Evolutionary conservation across 2,797 vertebrate species (phyloP), one percentile per base, ranked within the genome.

Genomic region (Arremon brunneinucha): DNA sequence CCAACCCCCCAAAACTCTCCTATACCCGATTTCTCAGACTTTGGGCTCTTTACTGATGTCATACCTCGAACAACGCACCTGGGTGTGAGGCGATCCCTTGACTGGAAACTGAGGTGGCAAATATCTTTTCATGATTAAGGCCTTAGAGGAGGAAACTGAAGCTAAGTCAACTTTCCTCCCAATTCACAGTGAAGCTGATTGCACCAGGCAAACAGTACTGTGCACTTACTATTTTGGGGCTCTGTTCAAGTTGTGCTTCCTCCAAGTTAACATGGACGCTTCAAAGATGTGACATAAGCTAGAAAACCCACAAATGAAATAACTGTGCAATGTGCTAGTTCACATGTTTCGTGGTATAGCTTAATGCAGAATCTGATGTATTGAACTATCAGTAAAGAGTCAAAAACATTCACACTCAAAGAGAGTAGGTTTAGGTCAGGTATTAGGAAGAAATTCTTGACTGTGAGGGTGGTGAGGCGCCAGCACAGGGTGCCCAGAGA

Each of bases 111-210:
- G 62, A 74, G 78, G 23, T 86, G 91, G 59, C 77, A 46, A 27
- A 21, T 39, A 78, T 50, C 17, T 14, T 93, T 90, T 56, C 53
- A 43, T 82, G 37, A 50, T 70, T 49, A 72, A 63, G 59, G 46
- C 52, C 63, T 62, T 85, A 93, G 23, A 72, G 76, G 19, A 35
- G 65, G 69, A 52, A 96, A 87, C 34, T 76, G 70, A 94, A 87
- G 52, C 32, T 14, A 44, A 74, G 72, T 57, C 28, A 83, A 47
- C 72, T 90, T 81, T 62, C 56, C 41, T 59, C n/a, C 56, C 67
- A 14, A 8, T 43, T 65, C 74, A 59, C 49, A 64, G 28, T 2
- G 34, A 64, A 57, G 70, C 63, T 87, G 47, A 46, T 43, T 35
- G 16, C 24, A 80, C 23, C 57, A 49, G 11, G 16, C 56, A 47